Conservation (phyloP, 2,888 invertebrate genomes). For the Ophion slaviceki region DNA sequence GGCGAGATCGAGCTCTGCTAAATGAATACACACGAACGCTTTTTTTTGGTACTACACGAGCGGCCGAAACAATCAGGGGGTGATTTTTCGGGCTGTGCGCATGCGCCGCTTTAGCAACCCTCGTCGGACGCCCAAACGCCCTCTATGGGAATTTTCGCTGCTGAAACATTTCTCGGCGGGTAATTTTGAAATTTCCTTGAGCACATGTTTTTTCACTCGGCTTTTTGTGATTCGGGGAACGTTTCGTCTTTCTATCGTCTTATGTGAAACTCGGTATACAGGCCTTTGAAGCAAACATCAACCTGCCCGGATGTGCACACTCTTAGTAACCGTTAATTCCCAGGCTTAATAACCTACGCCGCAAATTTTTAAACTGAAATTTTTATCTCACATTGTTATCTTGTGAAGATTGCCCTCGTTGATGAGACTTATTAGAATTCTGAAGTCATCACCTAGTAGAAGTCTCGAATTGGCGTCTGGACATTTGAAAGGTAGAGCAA, state of each 20-base stretch:
- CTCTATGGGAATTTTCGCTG: slow-evolving; percentile 15
- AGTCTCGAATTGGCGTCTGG: too few species aligned
- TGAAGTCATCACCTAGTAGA: too few species aligned
- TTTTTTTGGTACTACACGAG: slow-evolving; percentile 33
- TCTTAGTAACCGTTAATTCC: too few species aligned
- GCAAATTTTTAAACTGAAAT: too few species aligned
- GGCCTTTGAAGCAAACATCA: too few species aligned
- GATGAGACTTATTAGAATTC: too few species aligned
- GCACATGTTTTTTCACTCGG: not conserved
- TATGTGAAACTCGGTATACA: not conserved
- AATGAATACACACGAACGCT: slow-evolving; percentile 57
- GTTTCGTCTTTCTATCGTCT: not conserved
- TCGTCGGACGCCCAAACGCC: slow-evolving; percentile 1
- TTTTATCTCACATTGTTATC: too few species aligned
- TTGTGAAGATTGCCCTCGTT: too few species aligned
- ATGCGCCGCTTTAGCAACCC: slow-evolving; percentile 63
- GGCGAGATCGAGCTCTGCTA: slow-evolving; percentile 53
- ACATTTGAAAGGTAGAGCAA: too few species aligned
- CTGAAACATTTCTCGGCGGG: slow-evolving; percentile 42
- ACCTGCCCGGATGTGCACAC: too few species aligned
- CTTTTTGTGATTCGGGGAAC: not conserved
- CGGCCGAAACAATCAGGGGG: slow-evolving; percentile 44
- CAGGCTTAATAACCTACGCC: too few species aligned
- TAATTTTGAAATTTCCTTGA: slow-evolving; percentile 23
- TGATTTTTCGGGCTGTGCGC: slow-evolving; percentile 61